Evolutionary conservation across 2,113 vertebrate genomes (phyloP).

Genomic region (Halichoerus grypus): DNA sequence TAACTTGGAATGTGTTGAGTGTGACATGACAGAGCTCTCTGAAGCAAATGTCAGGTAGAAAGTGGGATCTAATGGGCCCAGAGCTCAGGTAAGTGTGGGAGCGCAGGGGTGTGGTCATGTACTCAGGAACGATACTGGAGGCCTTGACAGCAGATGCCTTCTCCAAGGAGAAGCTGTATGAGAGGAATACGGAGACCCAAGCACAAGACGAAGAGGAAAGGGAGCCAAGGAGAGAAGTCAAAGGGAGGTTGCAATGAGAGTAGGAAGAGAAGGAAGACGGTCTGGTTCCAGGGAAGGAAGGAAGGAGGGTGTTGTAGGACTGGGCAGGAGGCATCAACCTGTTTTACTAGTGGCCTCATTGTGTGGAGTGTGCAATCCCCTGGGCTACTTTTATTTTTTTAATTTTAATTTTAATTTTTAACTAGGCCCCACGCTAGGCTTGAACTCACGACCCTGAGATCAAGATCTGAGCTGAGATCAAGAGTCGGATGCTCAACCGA

Average conservation of each 20-base stretch:
- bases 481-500: neutral
- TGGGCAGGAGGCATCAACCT: too few relatives aligned
- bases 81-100: neutral
- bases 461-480: neutral
- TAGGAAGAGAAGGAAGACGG: neutral
- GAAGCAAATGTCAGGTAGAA: neutral
- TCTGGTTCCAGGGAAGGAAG: neutral
- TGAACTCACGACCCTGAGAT: neutral
- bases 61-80: neutral
- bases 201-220: neutral
- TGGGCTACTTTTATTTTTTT: neutral
- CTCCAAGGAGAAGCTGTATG: neutral
- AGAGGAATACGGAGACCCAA: neutral
- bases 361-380: fast-evolving
- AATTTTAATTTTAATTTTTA: neutral
- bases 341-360: neutral
- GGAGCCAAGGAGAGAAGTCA: neutral
- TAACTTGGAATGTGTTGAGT: neutral
- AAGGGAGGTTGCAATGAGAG: neutral
- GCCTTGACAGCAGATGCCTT: neutral
- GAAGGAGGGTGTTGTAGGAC: too few relatives aligned
- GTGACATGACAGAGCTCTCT: neutral
- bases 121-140: neutral
- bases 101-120: fast-evolving
- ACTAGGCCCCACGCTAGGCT: neutral